phyloP scores from a whole-genome alignment of 2,113 vertebrate species.

The Uria aalge region DNA sequence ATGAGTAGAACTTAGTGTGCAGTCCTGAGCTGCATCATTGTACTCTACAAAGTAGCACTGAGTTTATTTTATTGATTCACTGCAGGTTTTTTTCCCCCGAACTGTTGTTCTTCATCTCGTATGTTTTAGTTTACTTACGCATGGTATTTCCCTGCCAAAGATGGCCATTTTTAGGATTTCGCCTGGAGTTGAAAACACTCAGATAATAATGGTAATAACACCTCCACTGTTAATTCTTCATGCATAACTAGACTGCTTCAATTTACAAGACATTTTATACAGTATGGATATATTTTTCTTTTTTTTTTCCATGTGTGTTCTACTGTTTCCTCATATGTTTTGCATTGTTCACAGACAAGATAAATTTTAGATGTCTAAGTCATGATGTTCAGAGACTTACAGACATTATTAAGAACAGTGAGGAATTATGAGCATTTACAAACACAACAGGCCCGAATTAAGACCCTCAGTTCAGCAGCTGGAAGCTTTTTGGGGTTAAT shows the following conservation, averaged over 20 bases:
- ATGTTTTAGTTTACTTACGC: not conserved
- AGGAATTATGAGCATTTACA: constrained; percentile 17
- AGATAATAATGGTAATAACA: not conserved
- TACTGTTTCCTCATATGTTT: constrained; percentile 37
- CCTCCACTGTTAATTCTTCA: not conserved
- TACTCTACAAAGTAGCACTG: not conserved
- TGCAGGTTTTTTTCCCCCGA: not conserved
- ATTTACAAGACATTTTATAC: not conserved
- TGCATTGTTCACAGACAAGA: constrained; percentile 6
- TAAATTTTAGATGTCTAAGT: constrained; percentile 23
- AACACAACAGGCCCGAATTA: constrained; percentile 42
- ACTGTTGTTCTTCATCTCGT: not conserved
- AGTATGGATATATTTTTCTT: not conserved
- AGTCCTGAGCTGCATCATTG: not conserved
- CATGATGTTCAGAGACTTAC: constrained; percentile 14
- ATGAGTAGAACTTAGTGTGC: not conserved
- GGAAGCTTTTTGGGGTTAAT: constrained; percentile 15
- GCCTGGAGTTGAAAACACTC: not conserved
- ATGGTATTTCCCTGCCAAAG: not conserved
- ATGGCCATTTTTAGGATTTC: not conserved
- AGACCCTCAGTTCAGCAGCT: not conserved
- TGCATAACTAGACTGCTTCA: not conserved
- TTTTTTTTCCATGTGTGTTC: not conserved
- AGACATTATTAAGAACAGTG: constrained; percentile 31
- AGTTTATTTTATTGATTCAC: constrained; percentile 1